These are phyloP conservation scores for Sitta europaea DNA, from an alignment of 2,113 vertebrate genomes.

Conservation along the genomic window DNA sequence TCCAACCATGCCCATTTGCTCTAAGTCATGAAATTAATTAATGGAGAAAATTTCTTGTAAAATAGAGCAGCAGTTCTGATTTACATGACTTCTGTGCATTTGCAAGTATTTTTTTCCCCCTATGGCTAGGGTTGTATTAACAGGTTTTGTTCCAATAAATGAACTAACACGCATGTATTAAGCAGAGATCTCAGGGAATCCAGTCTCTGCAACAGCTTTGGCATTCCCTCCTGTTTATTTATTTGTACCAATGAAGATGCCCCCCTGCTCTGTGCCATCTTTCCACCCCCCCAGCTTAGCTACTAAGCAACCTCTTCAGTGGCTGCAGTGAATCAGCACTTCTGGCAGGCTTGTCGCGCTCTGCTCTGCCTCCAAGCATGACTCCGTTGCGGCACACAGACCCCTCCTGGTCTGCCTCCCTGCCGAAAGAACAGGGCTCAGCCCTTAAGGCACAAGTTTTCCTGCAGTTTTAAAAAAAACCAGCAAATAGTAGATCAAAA, in stretches of 20 bases:
- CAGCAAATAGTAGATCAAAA: not conserved
- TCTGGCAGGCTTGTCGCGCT: not conserved
- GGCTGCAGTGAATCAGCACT: constrained; percentile 60
- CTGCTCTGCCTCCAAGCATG: not conserved
- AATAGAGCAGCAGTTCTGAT: constrained; percentile 62
- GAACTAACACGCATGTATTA: not conserved
- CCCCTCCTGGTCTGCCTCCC: not conserved
- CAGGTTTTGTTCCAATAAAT: constrained; percentile 19
- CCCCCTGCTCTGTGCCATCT: not conserved
- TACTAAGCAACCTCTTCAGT: not conserved
- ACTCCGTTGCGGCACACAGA: not conserved
- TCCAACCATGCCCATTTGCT: constrained; percentile 67
- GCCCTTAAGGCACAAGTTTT: not conserved
- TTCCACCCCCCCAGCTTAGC: not conserved
- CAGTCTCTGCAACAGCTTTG: not conserved
- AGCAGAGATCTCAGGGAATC: not conserved
- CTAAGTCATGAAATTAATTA: constrained; percentile 76
- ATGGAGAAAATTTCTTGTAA: constrained; percentile 66
- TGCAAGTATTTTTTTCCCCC: constrained; percentile 21
- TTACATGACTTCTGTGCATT: constrained; percentile 60
- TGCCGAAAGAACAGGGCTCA: fast-evolving
- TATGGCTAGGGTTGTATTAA: not conserved
- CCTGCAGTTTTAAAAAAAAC: not conserved
- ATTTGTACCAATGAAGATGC: not conserved
- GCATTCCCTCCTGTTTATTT: not conserved